Evolutionary conservation across 2,888 invertebrate genomes (phyloP).

Genomic region (Agapostemon virescens): DNA sequence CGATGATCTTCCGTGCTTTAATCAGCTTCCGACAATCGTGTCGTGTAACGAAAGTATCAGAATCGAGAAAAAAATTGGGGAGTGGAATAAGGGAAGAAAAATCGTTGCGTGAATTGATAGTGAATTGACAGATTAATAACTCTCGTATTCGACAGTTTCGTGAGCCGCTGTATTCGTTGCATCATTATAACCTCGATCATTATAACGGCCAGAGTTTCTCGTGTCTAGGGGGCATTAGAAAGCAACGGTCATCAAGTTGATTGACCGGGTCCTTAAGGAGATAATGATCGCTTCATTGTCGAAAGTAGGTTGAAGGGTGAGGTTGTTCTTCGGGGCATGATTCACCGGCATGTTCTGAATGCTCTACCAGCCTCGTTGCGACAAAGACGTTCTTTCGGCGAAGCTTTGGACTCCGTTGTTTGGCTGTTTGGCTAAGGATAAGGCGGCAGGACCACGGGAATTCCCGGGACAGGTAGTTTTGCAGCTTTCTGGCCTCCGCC

Average conservation of each 20-base stretch:
- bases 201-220: background rate
- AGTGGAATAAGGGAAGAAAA: background rate
- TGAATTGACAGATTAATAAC: background rate
- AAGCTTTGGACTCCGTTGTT: slow-evolving; percentile 4
- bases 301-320: background rate
- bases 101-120: background rate
- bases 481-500: slow-evolving; percentile 61
- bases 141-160: background rate
- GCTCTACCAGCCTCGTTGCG: slow-evolving; percentile 34
- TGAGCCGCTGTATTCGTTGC: background rate
- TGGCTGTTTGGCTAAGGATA: slow-evolving; percentile 19
- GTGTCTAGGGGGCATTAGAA: background rate
- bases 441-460: slow-evolving; percentile 47
- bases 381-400: slow-evolving; percentile 34
- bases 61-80: background rate
- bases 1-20: background rate
- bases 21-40: background rate
- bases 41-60: background rate
- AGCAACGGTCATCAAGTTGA: slow-evolving; percentile 10
- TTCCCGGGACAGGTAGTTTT: slow-evolving; percentile 67
- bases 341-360: slow-evolving; percentile 8
- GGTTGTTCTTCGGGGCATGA: slow-evolving; percentile 9
- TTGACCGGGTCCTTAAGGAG: slow-evolving; percentile 9
- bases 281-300: background rate
- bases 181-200: background rate